phyloP scores from a whole-genome alignment of 2,797 vertebrate species.

The Gephyroberyx darwinii region DNA sequence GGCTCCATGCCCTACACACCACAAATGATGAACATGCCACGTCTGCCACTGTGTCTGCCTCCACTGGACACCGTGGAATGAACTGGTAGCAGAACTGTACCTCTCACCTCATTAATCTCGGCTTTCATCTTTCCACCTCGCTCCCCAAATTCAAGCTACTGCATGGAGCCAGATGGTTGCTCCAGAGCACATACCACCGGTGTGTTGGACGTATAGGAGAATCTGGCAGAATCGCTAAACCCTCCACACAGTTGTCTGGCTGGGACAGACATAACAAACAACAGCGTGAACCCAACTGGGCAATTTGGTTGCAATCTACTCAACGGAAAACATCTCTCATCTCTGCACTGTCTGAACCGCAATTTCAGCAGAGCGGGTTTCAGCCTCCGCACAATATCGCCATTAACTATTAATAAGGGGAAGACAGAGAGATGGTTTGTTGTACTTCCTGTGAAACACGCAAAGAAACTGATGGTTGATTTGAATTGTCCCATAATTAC shows the following conservation, averaged over 20 bases:
- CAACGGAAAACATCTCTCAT: constrained; percentile 52
- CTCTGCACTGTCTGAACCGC: constrained; percentile 39
- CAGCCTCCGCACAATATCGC: constrained; percentile 30
- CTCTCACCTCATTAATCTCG: constrained; percentile 62
- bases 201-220: constrained; percentile 44
- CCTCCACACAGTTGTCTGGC: constrained; percentile 32
- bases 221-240: constrained; percentile 20
- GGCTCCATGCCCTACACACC: constrained; percentile 27
- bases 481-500: constrained; percentile 57
- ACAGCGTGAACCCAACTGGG: constrained; percentile 26
- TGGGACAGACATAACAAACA: constrained; percentile 55
- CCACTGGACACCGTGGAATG: constrained; percentile 13
- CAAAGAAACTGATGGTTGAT: constrained; percentile 67
- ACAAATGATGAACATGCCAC: constrained; percentile 37
- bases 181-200: constrained; percentile 35
- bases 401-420: not conserved
- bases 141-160: constrained; percentile 30
- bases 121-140: constrained; percentile 61
- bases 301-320: constrained; percentile 53
- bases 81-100: constrained; percentile 34
- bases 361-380: constrained; percentile 39
- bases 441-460: constrained; percentile 43
- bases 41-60: constrained; percentile 34
- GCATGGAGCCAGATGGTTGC: constrained; percentile 53
- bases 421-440: constrained; percentile 34